Evolutionary conservation across 2,797 vertebrate genomes (phyloP).

Genomic region (Eulemur coronatus): DNA sequence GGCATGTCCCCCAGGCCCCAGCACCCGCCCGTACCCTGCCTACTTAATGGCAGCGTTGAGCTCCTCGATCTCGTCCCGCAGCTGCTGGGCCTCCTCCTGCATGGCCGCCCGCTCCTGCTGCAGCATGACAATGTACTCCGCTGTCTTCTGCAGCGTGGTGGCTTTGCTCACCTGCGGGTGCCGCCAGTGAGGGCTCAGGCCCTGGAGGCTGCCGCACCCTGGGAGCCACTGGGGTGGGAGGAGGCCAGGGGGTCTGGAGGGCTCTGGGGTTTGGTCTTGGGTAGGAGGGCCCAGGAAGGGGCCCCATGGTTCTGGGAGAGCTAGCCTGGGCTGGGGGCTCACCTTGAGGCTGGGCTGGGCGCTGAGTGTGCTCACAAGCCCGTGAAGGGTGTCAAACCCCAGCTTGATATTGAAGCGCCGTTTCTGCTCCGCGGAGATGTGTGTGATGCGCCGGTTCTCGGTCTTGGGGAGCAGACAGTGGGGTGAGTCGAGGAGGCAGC

Average conservation of each 20-base stretch:
- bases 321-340: conserved; percentile 42
- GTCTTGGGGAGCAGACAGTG: conserved; percentile 77
- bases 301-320: not conserved
- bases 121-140: conserved; percentile 95
- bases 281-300: not conserved
- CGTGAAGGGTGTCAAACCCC: conserved; percentile 96
- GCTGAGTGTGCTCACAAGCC: conserved; percentile 93
- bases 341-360: conserved; percentile 97
- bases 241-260: not conserved
- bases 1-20: accelerated
- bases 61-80: conserved; percentile 93
- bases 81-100: conserved; percentile 94
- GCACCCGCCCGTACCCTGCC: not conserved
- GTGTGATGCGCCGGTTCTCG: conserved; percentile 94
- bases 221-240: not conserved
- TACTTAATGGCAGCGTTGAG: conserved; percentile 96
- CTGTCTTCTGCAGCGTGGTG: conserved; percentile 96
- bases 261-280: not conserved
- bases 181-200: not conserved
- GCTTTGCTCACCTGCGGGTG: conserved; percentile 94
- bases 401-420: conserved; percentile 98
- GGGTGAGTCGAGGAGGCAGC: not conserved
- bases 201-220: not conserved
- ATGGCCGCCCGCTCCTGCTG: conserved; percentile 94
- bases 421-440: conserved; percentile 98